Evolutionary conservation across 1,140 invertebrate species (phyloP), one percentile per base, ranked within the genome.

Genomic region (Musca vetustissima): DNA sequence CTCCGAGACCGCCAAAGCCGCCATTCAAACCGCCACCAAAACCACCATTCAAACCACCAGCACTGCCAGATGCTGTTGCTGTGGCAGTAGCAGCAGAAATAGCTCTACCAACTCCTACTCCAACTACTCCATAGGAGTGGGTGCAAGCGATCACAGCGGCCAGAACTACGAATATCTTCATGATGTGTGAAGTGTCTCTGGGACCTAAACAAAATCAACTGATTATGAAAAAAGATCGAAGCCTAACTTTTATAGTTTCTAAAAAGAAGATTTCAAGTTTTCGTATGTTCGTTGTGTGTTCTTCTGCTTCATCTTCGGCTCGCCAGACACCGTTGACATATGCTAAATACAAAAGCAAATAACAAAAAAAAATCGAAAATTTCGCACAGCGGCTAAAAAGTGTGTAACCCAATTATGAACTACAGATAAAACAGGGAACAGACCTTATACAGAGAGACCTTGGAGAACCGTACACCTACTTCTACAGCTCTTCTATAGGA

Each of bases 1-100:
- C 8, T 11, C 48, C 64, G 13, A 32, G 36, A 24, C 48, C 48
- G 52, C 64, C 48, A 52, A 55, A 43, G 15, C 66, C 66, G 4
- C 66, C 36, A 43, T 22, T 21, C 24, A 36, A 24, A 47, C 15
- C 1, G 19, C 67, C 69, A 47, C 52, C 52, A 28, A 43, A 43
- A 15, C n/a, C 64, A 59, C 49, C 69, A 24, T 50, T 50, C 1
- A 17, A 24, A 24, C 48, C 50, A 21, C 68, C 68, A 52, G 43
- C 14, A 65, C 24, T 24, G 32, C 47, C 68, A 55, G 2, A 50
- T 13, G 25, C 22, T 32, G 19, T 22, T 19, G 28, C 43, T 4
- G 6, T 36, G 21, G 19, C 65, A 49, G 49, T 57, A 8, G 43
- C 36, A 66, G 32, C 59, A 43, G 65, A 66, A 53, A 13, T 15